Evolutionary conservation across 2,113 vertebrate species (phyloP).

Genomic region (Ranitomeya variabilis): DNA sequence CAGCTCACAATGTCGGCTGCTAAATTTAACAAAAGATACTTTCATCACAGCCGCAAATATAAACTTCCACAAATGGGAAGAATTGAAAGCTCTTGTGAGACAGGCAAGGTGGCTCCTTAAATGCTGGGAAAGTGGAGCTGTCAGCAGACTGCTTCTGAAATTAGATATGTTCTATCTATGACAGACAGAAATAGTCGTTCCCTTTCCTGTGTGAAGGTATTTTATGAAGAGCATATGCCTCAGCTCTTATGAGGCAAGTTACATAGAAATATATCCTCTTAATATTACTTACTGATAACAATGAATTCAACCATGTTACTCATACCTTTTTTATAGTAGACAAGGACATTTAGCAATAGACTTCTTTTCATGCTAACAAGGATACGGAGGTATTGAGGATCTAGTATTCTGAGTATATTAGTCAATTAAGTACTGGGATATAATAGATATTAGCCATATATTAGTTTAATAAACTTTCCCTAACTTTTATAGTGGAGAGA

Average conservation of each 20-base stretch:
- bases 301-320: neutral
- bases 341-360: too few species aligned
- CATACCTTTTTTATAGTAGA: neutral
- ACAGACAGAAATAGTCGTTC: slow-evolving; percentile 52
- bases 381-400: neutral
- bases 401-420: too few species aligned
- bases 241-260: neutral
- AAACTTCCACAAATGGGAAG: slow-evolving; percentile 40
- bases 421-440: too few species aligned
- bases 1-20: neutral
- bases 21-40: slow-evolving; percentile 44
- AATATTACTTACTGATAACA: slow-evolving; percentile 11
- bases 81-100: slow-evolving; percentile 10
- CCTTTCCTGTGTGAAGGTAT: slow-evolving; percentile 55
- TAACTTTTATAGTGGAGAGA: too few species aligned
- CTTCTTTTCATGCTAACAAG: neutral
- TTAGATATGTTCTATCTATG: slow-evolving; percentile 50
- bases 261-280: slow-evolving; percentile 26
- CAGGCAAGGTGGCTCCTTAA: slow-evolving; percentile 24
- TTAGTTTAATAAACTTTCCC: too few species aligned
- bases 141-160: slow-evolving; percentile 43
- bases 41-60: neutral
- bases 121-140: slow-evolving; percentile 34
- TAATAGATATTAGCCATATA: too few species aligned
- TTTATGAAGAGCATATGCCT: slow-evolving; percentile 47